Evolutionary conservation across 2,797 vertebrate genomes (phyloP).

Genomic region (Thripadectes ignobilis): DNA sequence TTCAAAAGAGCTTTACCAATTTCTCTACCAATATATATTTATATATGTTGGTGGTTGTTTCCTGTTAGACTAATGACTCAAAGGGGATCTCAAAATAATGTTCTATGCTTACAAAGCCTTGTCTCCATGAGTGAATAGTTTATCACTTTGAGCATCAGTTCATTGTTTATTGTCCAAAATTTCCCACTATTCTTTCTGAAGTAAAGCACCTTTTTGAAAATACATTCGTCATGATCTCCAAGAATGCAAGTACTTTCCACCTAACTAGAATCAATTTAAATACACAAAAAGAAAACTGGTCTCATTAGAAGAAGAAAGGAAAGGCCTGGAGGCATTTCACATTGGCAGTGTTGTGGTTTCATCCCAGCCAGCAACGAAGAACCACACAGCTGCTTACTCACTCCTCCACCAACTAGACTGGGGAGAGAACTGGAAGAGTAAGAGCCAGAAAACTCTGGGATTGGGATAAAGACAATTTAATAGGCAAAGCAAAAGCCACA

Average conservation of each 20-base stretch:
- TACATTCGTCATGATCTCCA: background rate
- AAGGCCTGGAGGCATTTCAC: background rate
- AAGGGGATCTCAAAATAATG: background rate
- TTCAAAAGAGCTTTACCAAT: background rate
- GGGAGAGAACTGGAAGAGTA: background rate
- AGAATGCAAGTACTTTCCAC: background rate
- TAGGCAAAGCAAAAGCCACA: background rate
- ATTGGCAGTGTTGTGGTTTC: background rate
- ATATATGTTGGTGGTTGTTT: background rate
- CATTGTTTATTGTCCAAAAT: background rate
- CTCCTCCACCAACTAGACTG: background rate
- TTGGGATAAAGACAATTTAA: background rate
- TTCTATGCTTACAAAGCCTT: background rate
- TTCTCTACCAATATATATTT: background rate
- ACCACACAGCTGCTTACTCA: accelerated
- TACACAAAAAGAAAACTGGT: background rate
- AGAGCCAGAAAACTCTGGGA: background rate
- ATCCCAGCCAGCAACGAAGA: background rate
- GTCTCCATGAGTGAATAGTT: background rate
- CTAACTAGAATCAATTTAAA: background rate
- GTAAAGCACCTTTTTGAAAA: background rate
- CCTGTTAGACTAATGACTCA: background rate
- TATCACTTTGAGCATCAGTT: background rate
- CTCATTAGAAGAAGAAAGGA: background rate
- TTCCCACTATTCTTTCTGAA: background rate